Conservation (phyloP, 2,113 vertebrate species). For the Cyanoderma ruficeps region DNA sequence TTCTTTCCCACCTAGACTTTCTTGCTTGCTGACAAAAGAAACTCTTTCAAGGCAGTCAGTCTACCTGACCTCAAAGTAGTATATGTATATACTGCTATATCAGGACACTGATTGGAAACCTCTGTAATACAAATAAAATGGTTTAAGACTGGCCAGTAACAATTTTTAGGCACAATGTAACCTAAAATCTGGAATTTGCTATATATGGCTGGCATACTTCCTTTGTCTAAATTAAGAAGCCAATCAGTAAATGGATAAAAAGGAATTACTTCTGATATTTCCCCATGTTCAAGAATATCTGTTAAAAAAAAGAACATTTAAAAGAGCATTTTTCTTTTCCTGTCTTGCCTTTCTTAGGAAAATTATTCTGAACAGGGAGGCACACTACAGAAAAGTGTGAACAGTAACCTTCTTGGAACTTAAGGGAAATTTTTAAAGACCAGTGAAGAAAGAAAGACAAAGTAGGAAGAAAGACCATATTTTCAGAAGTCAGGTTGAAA, state of each 20-base stretch:
- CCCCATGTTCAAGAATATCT: neutral
- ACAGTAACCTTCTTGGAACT: neutral
- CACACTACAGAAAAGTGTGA: neutral
- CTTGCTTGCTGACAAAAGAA: neutral
- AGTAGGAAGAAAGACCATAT: neutral
- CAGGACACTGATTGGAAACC: neutral
- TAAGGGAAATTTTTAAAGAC: neutral
- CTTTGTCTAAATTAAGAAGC: neutral
- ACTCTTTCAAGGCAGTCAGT: neutral
- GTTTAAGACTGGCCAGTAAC: neutral
- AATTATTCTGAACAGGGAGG: neutral
- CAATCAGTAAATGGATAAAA: neutral
- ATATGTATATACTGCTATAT: fast-evolving
- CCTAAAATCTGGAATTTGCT: neutral
- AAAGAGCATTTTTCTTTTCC: neutral
- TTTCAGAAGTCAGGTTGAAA: neutral
- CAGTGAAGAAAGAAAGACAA: neutral
- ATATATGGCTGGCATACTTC: neutral
- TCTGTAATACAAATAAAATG: neutral
- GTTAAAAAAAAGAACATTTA: neutral
- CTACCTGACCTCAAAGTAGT: neutral
- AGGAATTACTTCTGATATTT: neutral
- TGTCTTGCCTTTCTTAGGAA: neutral
- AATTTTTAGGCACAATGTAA: neutral
- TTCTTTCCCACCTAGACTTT: neutral